Percentiles rank a stretch among this genome's conserved stretches.
Evolutionary conservation across 2,888 invertebrate genomes (phyloP).

Genomic region (Chloromyia formosa): DNA sequence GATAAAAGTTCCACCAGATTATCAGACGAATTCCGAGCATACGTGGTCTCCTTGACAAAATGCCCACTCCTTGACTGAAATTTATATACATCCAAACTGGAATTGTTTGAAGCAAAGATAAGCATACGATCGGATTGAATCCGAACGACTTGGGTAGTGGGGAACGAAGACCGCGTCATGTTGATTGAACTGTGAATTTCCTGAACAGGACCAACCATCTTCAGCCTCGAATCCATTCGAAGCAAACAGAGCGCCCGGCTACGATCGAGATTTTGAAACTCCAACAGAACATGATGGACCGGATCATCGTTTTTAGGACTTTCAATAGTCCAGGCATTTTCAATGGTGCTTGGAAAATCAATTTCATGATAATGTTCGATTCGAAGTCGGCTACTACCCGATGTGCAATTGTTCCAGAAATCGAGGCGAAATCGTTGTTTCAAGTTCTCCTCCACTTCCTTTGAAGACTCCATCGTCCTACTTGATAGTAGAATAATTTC

Average conservation of each 20-base stretch:
- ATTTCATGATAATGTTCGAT: not conserved
- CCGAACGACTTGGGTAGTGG: not conserved
- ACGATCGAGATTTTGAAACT: not conserved
- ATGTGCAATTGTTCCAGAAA: not conserved
- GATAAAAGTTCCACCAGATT: not conserved
- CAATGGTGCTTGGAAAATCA: not conserved
- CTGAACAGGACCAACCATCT: not conserved
- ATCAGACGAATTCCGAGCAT: not conserved
- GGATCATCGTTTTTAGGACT: not conserved
- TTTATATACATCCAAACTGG: not conserved
- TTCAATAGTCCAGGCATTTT: not conserved
- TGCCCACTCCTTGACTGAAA: not conserved
- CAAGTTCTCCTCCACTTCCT: too few species aligned
- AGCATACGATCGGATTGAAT: not conserved
- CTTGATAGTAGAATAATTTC: too few species aligned
- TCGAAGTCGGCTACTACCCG: not conserved
- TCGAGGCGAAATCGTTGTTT: not conserved
- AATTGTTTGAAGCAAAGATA: not conserved
- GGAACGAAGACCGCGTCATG: not conserved
- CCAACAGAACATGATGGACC: not conserved
- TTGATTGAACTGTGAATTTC: not conserved
- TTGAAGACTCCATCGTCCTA: too few species aligned
- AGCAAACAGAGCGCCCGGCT: not conserved
- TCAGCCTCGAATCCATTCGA: not conserved
- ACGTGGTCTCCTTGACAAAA: not conserved